phyloP scores from a whole-genome alignment of 1,140 invertebrate species.

The Drosophila obscura region DNA sequence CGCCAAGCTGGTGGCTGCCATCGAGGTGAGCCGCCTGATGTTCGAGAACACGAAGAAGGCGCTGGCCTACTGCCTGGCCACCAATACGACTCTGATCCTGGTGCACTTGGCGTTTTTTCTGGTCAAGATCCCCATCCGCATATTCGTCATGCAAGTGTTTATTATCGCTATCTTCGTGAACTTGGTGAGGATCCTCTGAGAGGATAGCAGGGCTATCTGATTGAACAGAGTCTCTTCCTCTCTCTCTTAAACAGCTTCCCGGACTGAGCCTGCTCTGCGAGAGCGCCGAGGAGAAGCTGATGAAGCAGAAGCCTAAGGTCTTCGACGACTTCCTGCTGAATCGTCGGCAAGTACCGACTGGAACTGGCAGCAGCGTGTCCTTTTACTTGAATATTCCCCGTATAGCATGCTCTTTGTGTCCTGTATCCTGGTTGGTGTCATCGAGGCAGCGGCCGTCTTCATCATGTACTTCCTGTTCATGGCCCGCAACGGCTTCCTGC shows the following conservation, averaged over 20 bases:
- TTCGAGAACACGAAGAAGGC: constrained; percentile 62
- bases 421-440: constrained; percentile 43
- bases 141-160: constrained; percentile 21
- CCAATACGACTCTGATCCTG: constrained; percentile 21
- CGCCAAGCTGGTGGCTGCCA: constrained; percentile 26
- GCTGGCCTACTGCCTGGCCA: constrained; percentile 34
- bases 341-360: constrained; percentile 22
- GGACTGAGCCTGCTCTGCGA: constrained; percentile 39
- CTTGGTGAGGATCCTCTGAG: constrained; percentile 36
- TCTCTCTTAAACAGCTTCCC: constrained; percentile 30
- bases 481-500: constrained; percentile 47
- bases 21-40: constrained; percentile 45
- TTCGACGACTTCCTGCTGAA: constrained; percentile 51
- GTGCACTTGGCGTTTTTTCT: constrained; percentile 1
- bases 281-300: constrained; percentile 32
- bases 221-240: background rate
- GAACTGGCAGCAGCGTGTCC: too few relatives aligned
- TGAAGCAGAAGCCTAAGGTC: constrained; percentile 49
- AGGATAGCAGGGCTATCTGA: background rate
- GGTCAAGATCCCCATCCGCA: constrained; percentile 31
- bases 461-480: constrained; percentile 47
- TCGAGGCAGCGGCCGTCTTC: constrained; percentile 49
- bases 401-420: constrained; percentile 45
- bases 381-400: background rate
- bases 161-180: constrained; percentile 31